Percentiles rank a stretch among this genome's conserved stretches.
Conservation (phyloP, 2,888 invertebrate species). For the Dasypogon diadema region DNA sequence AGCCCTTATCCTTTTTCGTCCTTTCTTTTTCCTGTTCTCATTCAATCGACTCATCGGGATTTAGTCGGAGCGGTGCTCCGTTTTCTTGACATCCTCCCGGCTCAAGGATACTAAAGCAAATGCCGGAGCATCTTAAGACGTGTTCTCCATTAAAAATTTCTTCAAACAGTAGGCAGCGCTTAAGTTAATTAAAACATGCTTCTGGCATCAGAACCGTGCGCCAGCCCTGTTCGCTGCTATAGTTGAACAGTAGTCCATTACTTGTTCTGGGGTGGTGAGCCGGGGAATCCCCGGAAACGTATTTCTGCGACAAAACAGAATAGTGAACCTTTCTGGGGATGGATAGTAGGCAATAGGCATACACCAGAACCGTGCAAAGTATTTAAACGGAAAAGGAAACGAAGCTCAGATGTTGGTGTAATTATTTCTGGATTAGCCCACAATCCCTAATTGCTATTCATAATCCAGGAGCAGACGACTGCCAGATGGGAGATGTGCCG, state of each 20-base stretch:
- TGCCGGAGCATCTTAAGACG: slow-evolving; percentile 1
- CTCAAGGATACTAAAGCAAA: neutral
- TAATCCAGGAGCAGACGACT: slow-evolving; percentile 38
- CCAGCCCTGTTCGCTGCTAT: neutral
- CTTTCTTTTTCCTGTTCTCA: slow-evolving; percentile 24
- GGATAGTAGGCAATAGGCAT: slow-evolving; percentile 1
- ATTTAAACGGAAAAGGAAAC: slow-evolving; percentile 5
- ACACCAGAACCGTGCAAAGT: neutral
- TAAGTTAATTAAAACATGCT: slow-evolving; percentile 44
- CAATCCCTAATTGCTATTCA: slow-evolving; percentile 47
- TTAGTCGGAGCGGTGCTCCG: neutral
- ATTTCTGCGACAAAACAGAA: slow-evolving; percentile 3
- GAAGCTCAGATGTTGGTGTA: slow-evolving; percentile 42
- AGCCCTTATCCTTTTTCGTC: slow-evolving; percentile 39
- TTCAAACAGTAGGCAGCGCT: slow-evolving; percentile 38
- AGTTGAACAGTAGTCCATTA: too few species aligned
- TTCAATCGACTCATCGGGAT: slow-evolving; percentile 28
- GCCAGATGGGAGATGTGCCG: slow-evolving; percentile 46
- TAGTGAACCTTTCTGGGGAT: slow-evolving; percentile 13
- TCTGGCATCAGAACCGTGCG: slow-evolving; percentile 24
- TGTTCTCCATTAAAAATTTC: slow-evolving; percentile 34
- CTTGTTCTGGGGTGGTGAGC: too few species aligned
- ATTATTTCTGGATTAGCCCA: slow-evolving; percentile 44
- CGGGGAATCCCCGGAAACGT: neutral
- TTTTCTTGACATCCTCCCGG: slow-evolving; percentile 7